Conservation (phyloP, 1,140 invertebrate species). For the Trichogramma pretiosum region DNA sequence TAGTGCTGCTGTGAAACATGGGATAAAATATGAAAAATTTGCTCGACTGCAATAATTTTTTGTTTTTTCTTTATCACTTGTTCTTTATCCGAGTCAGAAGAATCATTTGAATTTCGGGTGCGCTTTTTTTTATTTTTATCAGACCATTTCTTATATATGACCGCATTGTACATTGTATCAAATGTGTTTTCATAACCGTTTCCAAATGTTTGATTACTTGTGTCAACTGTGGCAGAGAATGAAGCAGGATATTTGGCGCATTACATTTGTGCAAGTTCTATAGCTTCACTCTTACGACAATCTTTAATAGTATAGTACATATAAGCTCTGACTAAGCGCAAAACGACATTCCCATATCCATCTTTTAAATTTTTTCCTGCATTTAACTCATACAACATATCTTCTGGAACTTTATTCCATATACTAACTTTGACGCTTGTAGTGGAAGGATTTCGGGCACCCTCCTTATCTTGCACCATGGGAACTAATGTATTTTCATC, state of each 20-base stretch:
- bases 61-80: conserved; percentile 8
- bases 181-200: conserved; percentile 2
- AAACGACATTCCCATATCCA: neutral
- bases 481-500: too few relatives aligned
- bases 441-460: too few relatives aligned
- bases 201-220: neutral
- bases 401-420: too few relatives aligned
- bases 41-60: too few relatives aligned
- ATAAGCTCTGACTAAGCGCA: neutral
- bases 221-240: neutral
- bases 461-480: too few relatives aligned
- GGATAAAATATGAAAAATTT: too few relatives aligned
- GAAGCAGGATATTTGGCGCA: conserved; percentile 12
- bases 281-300: conserved; percentile 1
- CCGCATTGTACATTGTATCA: conserved; percentile 17
- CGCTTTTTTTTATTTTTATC: conserved; percentile 2
- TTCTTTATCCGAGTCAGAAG: conserved; percentile 11
- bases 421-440: too few relatives aligned
- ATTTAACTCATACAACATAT: too few relatives aligned
- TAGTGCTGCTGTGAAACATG: too few relatives aligned
- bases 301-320: conserved; percentile 12
- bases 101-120: neutral
- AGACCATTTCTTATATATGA: conserved; percentile 8
- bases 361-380: neutral
- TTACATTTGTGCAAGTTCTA: conserved; percentile 3